Conservation (phyloP, 2,888 invertebrate genomes). For the Rhimphoctona megacephalus region DNA sequence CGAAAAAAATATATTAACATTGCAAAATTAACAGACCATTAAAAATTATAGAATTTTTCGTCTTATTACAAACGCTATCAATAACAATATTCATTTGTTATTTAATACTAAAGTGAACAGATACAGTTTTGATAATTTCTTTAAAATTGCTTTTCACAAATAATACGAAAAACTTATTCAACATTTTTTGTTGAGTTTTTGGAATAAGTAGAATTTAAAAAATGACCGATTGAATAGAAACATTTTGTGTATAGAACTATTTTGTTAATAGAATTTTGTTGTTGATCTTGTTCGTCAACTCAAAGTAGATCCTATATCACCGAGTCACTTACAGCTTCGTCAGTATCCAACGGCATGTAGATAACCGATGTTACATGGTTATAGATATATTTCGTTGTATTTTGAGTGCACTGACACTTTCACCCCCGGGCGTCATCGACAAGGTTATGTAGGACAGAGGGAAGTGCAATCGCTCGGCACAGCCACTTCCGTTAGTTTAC, state of each 20-base stretch:
- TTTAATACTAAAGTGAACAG: too few relatives aligned
- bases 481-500: conserved; percentile 59
- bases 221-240: neutral
- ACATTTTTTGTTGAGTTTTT: neutral
- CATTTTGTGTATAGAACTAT: neutral
- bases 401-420: conserved; percentile 62
- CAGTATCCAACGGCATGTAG: conserved; percentile 48
- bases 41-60: too few relatives aligned
- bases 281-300: conserved; percentile 59
- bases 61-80: too few relatives aligned
- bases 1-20: too few relatives aligned
- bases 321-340: conserved; percentile 45
- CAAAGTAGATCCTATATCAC: conserved; percentile 13
- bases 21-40: too few relatives aligned
- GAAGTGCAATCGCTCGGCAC: conserved; percentile 38
- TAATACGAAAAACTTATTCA: neutral
- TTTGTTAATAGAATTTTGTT: conserved; percentile 47
- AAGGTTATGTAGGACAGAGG: conserved; percentile 22
- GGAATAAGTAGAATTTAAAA: neutral
- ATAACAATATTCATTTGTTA: too few relatives aligned
- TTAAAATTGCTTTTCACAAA: neutral
- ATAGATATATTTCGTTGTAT: conserved; percentile 23
- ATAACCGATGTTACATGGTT: conserved; percentile 48
- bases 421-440: conserved; percentile 55
- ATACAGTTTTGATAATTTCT: too few relatives aligned